A percentile compares a stretch with the other conserved stretches of the same genome.
Evolutionary conservation across 2,888 invertebrate genomes (phyloP).

Genomic region (Leptopterna dolabrata): DNA sequence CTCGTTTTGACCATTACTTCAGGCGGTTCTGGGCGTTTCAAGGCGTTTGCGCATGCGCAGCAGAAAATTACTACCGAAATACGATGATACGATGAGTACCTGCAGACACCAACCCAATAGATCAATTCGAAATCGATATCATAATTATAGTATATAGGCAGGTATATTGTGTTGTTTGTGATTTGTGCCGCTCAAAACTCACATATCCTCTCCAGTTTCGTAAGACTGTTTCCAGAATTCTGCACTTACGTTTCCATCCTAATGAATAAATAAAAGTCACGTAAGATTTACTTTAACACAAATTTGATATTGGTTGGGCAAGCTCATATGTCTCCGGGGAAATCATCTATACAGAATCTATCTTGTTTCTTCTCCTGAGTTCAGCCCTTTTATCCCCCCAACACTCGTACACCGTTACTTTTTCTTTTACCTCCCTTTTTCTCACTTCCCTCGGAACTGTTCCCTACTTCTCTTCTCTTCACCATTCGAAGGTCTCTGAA

Average conservation of each 20-base stretch:
- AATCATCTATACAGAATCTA: conserved; percentile 7
- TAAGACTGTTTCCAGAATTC: too few relatives aligned
- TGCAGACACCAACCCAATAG: too few relatives aligned
- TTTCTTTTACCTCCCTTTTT: not conserved
- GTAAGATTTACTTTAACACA: not conserved
- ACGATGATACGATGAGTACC: too few relatives aligned
- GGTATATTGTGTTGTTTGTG: too few relatives aligned
- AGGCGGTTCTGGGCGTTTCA: too few relatives aligned
- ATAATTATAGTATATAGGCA: too few relatives aligned
- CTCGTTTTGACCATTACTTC: too few relatives aligned
- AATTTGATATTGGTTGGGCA: not conserved
- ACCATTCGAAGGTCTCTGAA: not conserved
- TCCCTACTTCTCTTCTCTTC: not conserved
- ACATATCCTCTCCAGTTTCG: too few relatives aligned
- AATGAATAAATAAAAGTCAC: not conserved
- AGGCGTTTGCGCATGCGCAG: too few relatives aligned
- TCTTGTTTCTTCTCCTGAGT: not conserved
- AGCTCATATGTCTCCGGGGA: not conserved
- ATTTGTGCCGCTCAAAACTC: too few relatives aligned
- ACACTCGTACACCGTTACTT: not conserved
- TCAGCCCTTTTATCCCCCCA: not conserved
- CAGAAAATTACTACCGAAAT: too few relatives aligned
- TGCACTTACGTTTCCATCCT: not conserved
- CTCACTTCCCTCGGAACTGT: not conserved
- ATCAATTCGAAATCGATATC: too few relatives aligned